Conservation (phyloP, 2,113 vertebrate genomes). For the Galemys pyrenaicus region DNA sequence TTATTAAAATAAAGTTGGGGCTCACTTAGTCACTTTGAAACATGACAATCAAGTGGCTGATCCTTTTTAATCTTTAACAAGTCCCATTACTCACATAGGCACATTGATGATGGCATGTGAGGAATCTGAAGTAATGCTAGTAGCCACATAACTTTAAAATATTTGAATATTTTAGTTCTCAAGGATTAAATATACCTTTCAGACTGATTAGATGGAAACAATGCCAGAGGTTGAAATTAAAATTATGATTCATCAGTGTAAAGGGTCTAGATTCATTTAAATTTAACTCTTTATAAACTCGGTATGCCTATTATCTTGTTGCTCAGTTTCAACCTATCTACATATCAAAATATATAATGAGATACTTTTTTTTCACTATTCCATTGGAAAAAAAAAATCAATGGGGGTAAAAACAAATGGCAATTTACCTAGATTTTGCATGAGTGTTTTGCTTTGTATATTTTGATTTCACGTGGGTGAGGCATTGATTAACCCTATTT, state of each 20-base stretch:
- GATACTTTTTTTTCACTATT: not conserved
- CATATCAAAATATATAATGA: conserved; percentile 9
- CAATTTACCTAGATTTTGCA: not conserved
- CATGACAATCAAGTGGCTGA: not conserved
- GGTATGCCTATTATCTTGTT: not conserved
- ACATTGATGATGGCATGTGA: conserved; percentile 36
- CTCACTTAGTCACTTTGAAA: conserved; percentile 61
- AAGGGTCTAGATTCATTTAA: conserved; percentile 1
- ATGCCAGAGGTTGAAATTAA: not conserved
- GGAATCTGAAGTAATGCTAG: not conserved
- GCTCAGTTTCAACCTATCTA: not conserved
- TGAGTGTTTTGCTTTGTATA: conserved; percentile 2
- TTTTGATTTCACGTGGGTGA: conserved; percentile 29
- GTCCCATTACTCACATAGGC: conserved; percentile 3
- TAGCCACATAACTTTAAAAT: conserved; percentile 16
- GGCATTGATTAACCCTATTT: not conserved
- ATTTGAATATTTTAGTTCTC: conserved; percentile 46
- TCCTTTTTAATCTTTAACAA: conserved; percentile 54
- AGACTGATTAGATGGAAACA: not conserved
- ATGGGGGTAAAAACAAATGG: not conserved
- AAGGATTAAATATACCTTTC: conserved; percentile 32
- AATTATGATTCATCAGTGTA: not conserved
- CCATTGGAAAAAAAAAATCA: not conserved
- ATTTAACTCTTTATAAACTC: conserved; percentile 1
- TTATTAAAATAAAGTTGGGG: conserved; percentile 66